Base-by-base conservation (phyloP, 2,113 vertebrate species). In the Pagrus major region DNA sequence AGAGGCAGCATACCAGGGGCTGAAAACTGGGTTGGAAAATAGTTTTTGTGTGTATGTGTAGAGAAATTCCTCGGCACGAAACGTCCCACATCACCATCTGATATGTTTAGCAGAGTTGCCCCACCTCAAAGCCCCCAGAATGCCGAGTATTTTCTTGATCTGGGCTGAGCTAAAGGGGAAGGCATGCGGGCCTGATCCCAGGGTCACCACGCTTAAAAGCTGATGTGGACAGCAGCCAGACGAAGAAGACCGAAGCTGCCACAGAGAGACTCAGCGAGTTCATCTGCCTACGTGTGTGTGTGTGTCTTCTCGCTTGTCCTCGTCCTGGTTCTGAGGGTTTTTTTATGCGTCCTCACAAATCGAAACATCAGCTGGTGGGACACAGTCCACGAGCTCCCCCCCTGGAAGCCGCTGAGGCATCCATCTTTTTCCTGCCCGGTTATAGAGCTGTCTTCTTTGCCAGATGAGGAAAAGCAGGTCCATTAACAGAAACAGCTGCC, bases 161-260 rank as follows among this genome's bases (percentile, higher is more conserved):
- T 76, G 70, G 64, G 68, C 70, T 91, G 88, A 89, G 85, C 78
- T 87, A 73, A 89, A 65, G 52, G 33, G 80, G 85, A 90, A 90
- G 64, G 83, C 85, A 89, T 90, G 86, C 79, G 10, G 81, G 59
- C 66, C 76, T 66, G 67, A 73, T 80, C 68, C 81, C 71, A 52
- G 81, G 81, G 81, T 88, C 87, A 73, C 78, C 67, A 41, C 67
- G 33, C 79, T 79, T 83, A 63, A 84, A 66, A 77, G 55, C 78
- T 0, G 81, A 51, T 63, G 71, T 84, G 78, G 81, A 77, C 49
- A 9, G 58, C 59, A 27, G 79, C 66, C 70, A 73, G 61, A 20
- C 27, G 14, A 52, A 67, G 15, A 46, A 77, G 68, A 77, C 4
- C n/a, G n/a, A n/a, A n/a, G 16, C 35, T 33, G 29, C 20, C 46